A percentile compares a stretch with the other conserved stretches of the same genome.
phyloP scores from a whole-genome alignment of 2,888 invertebrate genomes.

The Agonopterix subpropinquella region DNA sequence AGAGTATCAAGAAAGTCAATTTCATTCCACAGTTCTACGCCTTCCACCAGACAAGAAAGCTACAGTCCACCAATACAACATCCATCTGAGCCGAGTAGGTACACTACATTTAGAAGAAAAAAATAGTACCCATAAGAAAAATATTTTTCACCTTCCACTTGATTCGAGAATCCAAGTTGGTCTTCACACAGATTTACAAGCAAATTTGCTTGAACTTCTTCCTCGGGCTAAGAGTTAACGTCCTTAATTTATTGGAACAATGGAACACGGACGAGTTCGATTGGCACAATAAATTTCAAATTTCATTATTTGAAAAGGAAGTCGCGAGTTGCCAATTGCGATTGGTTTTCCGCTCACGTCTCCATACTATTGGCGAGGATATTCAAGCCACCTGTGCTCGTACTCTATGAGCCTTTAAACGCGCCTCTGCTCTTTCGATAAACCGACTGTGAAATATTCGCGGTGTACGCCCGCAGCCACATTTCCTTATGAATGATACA shows the following conservation, averaged over 20 bases:
- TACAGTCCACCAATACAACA: too few species aligned
- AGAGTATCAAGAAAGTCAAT: too few species aligned
- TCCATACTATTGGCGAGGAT: conserved; percentile 69
- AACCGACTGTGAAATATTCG: conserved; percentile 71
- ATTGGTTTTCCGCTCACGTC: conserved; percentile 71
- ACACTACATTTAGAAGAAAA: too few species aligned
- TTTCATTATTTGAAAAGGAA: conserved; percentile 72
- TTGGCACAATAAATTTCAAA: conserved; percentile 70
- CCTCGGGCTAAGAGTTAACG: conserved; percentile 35
- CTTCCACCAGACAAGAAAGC: too few species aligned
- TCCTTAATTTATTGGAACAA: conserved; percentile 56
- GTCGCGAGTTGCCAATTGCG: conserved; percentile 64
- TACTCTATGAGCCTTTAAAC: conserved; percentile 71
- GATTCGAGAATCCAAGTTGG: background rate
- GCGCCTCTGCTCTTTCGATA: conserved; percentile 65
- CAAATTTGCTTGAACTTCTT: conserved; percentile 36
- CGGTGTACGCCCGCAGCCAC: conserved; percentile 51
- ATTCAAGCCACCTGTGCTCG: conserved; percentile 70
- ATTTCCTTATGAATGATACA: conserved; percentile 72
- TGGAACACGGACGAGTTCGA: conserved; percentile 46
- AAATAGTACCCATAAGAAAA: too few species aligned
- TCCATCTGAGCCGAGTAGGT: too few species aligned
- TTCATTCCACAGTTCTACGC: too few species aligned
- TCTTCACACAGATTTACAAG: conserved; percentile 29
- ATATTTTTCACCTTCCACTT: too few species aligned